These are phyloP conservation scores for Epinephelus lanceolatus DNA, from an alignment of 2,113 vertebrate genomes.

Conservation along the genomic window DNA sequence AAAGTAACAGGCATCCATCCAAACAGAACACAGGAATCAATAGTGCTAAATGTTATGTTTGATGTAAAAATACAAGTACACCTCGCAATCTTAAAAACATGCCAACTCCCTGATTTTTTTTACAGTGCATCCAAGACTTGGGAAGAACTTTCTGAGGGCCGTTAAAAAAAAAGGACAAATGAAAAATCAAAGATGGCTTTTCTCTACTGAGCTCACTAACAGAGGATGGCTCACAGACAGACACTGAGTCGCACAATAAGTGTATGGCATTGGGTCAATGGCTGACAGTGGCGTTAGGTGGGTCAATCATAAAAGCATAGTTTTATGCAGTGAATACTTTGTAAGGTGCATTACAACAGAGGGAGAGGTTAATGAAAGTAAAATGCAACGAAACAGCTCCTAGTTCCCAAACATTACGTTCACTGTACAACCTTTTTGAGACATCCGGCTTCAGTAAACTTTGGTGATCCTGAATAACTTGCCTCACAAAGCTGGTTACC, in stretches of 20 bases:
- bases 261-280: background rate
- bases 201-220: background rate
- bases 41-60: background rate
- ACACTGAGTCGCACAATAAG: background rate
- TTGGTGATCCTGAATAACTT: background rate
- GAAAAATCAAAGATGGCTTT: background rate
- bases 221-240: background rate
- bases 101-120: too few relatives aligned
- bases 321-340: background rate
- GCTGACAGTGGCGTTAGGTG: background rate
- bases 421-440: background rate
- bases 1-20: conserved; percentile 11
- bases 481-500: background rate
- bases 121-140: background rate
- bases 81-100: background rate
- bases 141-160: background rate
- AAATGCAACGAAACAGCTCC: background rate
- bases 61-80: background rate
- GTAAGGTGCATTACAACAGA: conserved; percentile 20
- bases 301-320: background rate
- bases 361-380: background rate
- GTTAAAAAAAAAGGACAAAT: background rate
- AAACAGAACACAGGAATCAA: background rate
- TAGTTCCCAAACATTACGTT: background rate
- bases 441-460: background rate